Evolutionary conservation across 2,113 vertebrate genomes (phyloP).

Genomic region (Odocoileus virginianus): DNA sequence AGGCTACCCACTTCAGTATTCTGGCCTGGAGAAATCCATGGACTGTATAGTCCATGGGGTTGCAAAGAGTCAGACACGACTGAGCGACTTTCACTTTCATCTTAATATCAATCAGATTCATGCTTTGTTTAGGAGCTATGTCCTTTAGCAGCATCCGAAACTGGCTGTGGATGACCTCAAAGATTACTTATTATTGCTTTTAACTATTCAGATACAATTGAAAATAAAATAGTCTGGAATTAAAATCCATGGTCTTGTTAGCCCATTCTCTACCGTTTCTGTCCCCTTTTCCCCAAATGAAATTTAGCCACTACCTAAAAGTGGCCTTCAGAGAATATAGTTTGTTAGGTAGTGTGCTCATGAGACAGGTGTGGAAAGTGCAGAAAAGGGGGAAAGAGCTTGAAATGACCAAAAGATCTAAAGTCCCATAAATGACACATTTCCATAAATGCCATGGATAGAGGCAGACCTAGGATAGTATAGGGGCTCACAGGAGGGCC

Average conservation of each 20-base stretch:
- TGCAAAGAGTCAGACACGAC: rapidly evolving
- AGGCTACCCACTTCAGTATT: background rate
- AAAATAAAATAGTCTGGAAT: background rate
- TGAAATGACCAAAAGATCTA: background rate
- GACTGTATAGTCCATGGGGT: background rate
- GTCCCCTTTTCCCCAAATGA: background rate
- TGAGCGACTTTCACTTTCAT: background rate
- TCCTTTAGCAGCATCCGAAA: background rate
- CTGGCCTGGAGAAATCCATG: background rate
- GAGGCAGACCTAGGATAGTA: background rate
- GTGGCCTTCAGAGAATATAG: background rate
- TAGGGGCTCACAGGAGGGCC: too few relatives aligned
- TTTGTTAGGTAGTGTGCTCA: background rate
- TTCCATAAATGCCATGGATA: background rate
- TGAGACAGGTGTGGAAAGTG: background rate
- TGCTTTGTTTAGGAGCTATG: background rate
- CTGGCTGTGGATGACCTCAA: background rate
- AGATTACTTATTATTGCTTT: background rate
- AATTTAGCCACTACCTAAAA: background rate
- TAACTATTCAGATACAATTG: background rate
- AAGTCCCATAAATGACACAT: background rate
- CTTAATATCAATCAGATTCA: background rate
- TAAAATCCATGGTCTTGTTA: background rate
- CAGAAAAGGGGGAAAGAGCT: background rate
- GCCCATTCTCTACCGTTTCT: background rate